A percentile compares a stretch with the other conserved stretches of the same genome.
These are phyloP conservation scores for Agelaius tricolor DNA, from an alignment of 2,113 vertebrate species.

Conservation along the genomic window DNA sequence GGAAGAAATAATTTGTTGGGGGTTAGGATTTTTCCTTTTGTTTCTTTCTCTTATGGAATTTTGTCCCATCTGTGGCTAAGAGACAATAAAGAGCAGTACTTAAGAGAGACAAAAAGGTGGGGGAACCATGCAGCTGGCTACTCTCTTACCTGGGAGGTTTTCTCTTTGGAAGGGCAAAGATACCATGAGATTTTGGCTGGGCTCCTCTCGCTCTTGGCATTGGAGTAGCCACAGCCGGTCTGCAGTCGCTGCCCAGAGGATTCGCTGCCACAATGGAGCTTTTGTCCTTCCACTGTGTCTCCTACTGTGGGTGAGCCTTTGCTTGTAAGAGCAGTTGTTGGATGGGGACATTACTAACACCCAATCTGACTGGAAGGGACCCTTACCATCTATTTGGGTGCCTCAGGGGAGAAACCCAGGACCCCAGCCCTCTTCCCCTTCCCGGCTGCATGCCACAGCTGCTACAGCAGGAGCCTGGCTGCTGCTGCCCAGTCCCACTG, in stretches of 20 bases:
- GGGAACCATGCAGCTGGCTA: background rate
- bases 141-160: background rate
- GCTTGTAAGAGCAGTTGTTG: background rate
- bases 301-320: background rate
- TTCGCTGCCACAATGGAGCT: rapidly evolving
- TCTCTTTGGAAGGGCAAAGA: background rate
- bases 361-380: background rate
- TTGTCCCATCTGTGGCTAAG: background rate
- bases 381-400: background rate
- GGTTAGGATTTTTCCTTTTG: background rate
- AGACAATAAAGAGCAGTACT: background rate
- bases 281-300: background rate
- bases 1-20: background rate
- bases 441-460: rapidly evolving
- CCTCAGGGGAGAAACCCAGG: background rate
- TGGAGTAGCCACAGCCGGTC: rapidly evolving
- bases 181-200: rapidly evolving
- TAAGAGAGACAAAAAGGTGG: background rate
- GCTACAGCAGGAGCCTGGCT: rapidly evolving
- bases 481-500: rapidly evolving
- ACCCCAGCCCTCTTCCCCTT: background rate
- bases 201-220: rapidly evolving
- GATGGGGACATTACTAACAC: background rate
- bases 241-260: rapidly evolving
- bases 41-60: background rate